Base-by-base conservation (phyloP, 2,888 invertebrate genomes). In the Ophion ventricosus region DNA sequence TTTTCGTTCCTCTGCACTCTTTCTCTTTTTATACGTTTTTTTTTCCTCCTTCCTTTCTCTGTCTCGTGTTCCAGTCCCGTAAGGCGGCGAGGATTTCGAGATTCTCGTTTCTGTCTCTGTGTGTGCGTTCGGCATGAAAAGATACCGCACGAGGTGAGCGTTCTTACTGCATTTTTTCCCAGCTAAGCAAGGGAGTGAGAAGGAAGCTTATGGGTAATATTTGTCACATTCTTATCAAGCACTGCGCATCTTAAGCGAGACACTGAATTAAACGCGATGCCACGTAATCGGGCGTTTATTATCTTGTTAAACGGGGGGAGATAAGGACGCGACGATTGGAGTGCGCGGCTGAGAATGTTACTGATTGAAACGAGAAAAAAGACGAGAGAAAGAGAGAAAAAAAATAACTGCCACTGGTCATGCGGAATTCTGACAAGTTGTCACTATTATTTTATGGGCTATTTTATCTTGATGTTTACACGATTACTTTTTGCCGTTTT, bases 181-280 rank as follows among this genome's bases (percentile, higher is more conserved):
- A 25, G 11, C 56, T 23, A 72, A 57, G 43, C 67, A 61, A 40
- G 66, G 61, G 23, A 49, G 43, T 56, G 64, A 66, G 57, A 63
- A 69, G 72, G 35, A 73, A 73, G 81, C 81, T 92, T 92, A 92
- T 90, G 91, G 90, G 85, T 88, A 91, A 92, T 92, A 93, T 92
- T 92, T 92, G 91, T 92, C 93, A 92, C 90, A 20, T 89, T 88
- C 89, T 91, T 91, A 93, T 93, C 92, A 88, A 84, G 57, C 84
- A 75, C 77, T 84, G 82, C 89, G 89, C 89, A 92, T 92, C 92
- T 92, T 87, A 88, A 90, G 86, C 87, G 87, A 79, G 86, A 84
- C 83, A 84, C 87, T 76, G 89, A 91, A 91, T 92, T 91, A 92
- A 91, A 91, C 88, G 87, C 87, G 87, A 64, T 76, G 63, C 63